A percentile compares a stretch with the other conserved stretches of the same genome.
Evolutionary conservation across 2,888 invertebrate genomes (phyloP).

Genomic region (Hermaeophaga mercurialis): DNA sequence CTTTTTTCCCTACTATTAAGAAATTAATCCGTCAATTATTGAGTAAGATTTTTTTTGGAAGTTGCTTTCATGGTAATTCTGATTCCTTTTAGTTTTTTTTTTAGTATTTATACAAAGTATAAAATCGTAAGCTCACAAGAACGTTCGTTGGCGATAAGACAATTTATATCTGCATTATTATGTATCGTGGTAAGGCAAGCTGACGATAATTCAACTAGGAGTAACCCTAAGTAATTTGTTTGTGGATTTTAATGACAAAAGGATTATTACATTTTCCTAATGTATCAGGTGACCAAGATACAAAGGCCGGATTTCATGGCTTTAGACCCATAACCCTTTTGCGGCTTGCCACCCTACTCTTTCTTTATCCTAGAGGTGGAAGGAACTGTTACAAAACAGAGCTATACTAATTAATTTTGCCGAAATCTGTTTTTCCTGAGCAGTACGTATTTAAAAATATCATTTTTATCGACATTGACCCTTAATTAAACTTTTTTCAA

Average conservation of each 20-base stretch:
- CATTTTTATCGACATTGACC: no score
- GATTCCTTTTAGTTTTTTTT: no score
- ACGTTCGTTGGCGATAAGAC: slow-evolving; percentile 27
- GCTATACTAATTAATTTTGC: no score
- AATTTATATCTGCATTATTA: slow-evolving; percentile 30
- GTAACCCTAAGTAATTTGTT: slow-evolving; percentile 41
- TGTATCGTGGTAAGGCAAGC: slow-evolving; percentile 29
- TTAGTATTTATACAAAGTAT: no score
- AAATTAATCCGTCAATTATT: no score
- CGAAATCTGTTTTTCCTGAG: no score
- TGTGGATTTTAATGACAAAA: slow-evolving; percentile 43
- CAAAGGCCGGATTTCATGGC: slow-evolving; percentile 44
- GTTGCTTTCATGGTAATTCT: no score
- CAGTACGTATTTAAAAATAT: no score
- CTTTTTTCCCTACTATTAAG: no score
- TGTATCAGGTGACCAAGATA: slow-evolving; percentile 43
- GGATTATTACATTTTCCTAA: slow-evolving; percentile 43
- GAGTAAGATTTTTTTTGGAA: no score
- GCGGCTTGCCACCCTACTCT: slow-evolving; percentile 31
- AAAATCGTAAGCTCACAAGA: slow-evolving; percentile 5
- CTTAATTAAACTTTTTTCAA: no score
- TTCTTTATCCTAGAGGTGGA: slow-evolving; percentile 14
- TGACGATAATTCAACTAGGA: slow-evolving; percentile 31
- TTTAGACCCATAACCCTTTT: slow-evolving; percentile 36
- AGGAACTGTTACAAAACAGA: neutral